A percentile compares a stretch with the other conserved stretches of the same genome.
phyloP scores from a whole-genome alignment of 2,888 invertebrate genomes.

The Parasteatoda lunata region DNA sequence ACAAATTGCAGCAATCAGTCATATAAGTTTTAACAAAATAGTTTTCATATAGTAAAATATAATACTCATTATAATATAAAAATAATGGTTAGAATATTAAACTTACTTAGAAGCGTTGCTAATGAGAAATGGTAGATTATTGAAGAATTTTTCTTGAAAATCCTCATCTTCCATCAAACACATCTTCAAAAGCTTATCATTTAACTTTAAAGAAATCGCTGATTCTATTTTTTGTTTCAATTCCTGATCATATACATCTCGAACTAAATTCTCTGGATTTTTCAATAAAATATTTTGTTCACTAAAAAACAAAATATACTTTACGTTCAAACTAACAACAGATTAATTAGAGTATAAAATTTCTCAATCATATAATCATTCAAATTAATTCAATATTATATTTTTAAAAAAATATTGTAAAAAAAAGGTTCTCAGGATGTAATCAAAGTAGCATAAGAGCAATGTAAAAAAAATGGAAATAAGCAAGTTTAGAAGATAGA shows the following conservation, averaged over 20 bases:
- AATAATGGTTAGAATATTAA: background rate
- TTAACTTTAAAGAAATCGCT: slow-evolving; percentile 35
- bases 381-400: background rate
- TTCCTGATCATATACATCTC: slow-evolving; percentile 42
- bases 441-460: background rate
- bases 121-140: slow-evolving; percentile 27
- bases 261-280: slow-evolving; percentile 29
- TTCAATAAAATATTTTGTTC: slow-evolving; percentile 53
- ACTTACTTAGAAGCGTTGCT: slow-evolving; percentile 51
- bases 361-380: background rate
- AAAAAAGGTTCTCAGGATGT: background rate
- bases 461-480: background rate
- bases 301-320: slow-evolving; percentile 9
- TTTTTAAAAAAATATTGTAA: no score
- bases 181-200: slow-evolving; percentile 24
- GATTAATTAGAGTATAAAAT: background rate
- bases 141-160: slow-evolving; percentile 24
- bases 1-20: no score
- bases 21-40: no score
- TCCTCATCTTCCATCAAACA: slow-evolving; percentile 26
- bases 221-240: slow-evolving; percentile 20
- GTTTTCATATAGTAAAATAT: no score
- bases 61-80: no score
- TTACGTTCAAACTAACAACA: background rate
- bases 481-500: no score